Percentiles rank a stretch among this genome's conserved stretches.
phyloP scores from a whole-genome alignment of 2,797 vertebrate genomes.

The Emys orbicularis region DNA sequence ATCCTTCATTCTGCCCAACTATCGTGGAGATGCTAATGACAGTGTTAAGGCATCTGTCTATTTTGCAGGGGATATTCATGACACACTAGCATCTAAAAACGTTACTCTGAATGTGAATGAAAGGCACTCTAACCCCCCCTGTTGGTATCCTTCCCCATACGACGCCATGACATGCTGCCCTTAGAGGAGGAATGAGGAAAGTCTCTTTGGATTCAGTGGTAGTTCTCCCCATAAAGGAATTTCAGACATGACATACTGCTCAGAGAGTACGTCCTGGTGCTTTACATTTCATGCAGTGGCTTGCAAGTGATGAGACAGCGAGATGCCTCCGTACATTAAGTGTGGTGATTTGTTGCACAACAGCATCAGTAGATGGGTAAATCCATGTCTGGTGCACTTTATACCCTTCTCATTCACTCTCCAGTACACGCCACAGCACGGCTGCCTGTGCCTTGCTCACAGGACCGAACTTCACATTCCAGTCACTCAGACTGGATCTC shows the following conservation, averaged over 20 bases:
- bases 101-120: not conserved
- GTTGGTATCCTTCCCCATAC: not conserved
- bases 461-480: no score
- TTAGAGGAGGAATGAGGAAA: not conserved
- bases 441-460: no score
- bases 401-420: no score
- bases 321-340: not conserved
- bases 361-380: not conserved
- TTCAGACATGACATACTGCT: not conserved
- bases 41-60: not conserved
- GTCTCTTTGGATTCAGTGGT: not conserved
- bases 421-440: no score
- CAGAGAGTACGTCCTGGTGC: not conserved
- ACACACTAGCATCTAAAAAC: not conserved
- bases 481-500: not conserved
- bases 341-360: not conserved
- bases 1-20: slow-evolving; percentile 34
- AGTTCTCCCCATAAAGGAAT: not conserved
- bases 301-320: not conserved
- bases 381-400: not conserved
- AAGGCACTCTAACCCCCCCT: not conserved
- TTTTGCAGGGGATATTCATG: slow-evolving; percentile 33
- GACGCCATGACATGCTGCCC: not conserved
- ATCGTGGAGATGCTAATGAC: slow-evolving; percentile 15
- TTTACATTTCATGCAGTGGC: not conserved